Conservation (phyloP, 2,113 vertebrate genomes). For the Daubentonia madagascariensis region DNA sequence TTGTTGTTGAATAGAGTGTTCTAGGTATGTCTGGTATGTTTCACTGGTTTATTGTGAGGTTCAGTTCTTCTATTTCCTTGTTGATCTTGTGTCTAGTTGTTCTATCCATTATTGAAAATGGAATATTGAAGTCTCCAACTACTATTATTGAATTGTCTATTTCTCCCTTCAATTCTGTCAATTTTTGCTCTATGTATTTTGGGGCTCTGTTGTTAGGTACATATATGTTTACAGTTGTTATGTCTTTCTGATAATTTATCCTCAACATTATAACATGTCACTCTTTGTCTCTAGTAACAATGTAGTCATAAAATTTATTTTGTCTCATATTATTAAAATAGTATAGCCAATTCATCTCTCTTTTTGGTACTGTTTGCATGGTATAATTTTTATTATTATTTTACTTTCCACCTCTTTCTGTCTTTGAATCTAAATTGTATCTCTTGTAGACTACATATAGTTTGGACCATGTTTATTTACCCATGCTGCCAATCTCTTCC, state of each 20-base stretch:
- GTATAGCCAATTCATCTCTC: background rate
- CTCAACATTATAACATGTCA: background rate
- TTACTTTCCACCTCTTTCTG: background rate
- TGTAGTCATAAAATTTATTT: background rate
- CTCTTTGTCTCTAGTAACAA: background rate
- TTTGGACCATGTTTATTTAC: background rate
- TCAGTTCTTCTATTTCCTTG: background rate
- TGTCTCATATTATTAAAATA: background rate
- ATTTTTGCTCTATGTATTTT: background rate
- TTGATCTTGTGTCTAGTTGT: background rate
- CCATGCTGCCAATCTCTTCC: background rate
- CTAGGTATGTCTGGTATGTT: background rate
- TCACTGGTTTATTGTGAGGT: background rate
- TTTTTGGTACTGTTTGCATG: background rate
- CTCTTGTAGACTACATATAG: background rate
- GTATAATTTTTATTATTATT: background rate
- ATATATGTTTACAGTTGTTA: background rate
- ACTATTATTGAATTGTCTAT: background rate
- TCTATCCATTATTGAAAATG: background rate
- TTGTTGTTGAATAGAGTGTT: background rate
- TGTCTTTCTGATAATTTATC: background rate
- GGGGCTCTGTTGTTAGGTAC: background rate
- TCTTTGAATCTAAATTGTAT: background rate
- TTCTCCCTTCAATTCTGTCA: background rate
- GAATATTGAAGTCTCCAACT: background rate